Percentiles rank a stretch among this genome's conserved stretches.
Conservation (phyloP, 2,888 invertebrate species). For the Catocala nupta region DNA sequence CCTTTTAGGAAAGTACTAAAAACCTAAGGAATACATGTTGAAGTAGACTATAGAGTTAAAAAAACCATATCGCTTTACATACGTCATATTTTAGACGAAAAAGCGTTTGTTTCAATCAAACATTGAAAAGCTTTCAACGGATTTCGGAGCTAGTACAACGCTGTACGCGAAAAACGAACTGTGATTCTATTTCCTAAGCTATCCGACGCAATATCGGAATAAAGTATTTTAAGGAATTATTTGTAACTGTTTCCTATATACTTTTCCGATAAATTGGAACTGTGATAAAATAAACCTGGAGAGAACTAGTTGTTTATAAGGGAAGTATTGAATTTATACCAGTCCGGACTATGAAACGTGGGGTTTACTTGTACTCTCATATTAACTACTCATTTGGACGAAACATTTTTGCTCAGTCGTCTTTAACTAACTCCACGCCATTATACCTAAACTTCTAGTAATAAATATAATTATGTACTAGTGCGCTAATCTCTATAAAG, state of each 20-base stretch:
- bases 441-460: no score
- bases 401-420: no score
- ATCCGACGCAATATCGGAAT: slow-evolving; percentile 25
- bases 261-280: not conserved
- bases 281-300: not conserved
- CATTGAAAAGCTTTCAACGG: slow-evolving; percentile 74
- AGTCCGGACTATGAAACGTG: no score
- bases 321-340: no score
- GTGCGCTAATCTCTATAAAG: no score
- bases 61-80: slow-evolving; percentile 25
- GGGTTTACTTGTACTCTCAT: no score
- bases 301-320: not conserved
- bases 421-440: no score
- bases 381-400: no score
- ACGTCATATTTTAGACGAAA: slow-evolving; percentile 47
- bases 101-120: slow-evolving; percentile 61
- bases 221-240: slow-evolving; percentile 12
- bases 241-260: not conserved
- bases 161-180: slow-evolving; percentile 42
- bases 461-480: no score
- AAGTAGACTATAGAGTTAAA: not conserved
- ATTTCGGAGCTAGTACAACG: slow-evolving; percentile 38
- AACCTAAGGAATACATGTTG: no score
- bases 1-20: no score
- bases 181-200: slow-evolving; percentile 46